Evolutionary conservation across 2,113 vertebrate genomes (phyloP), one percentile per base, ranked within the genome.

Genomic region (Podarcis cretensis): DNA sequence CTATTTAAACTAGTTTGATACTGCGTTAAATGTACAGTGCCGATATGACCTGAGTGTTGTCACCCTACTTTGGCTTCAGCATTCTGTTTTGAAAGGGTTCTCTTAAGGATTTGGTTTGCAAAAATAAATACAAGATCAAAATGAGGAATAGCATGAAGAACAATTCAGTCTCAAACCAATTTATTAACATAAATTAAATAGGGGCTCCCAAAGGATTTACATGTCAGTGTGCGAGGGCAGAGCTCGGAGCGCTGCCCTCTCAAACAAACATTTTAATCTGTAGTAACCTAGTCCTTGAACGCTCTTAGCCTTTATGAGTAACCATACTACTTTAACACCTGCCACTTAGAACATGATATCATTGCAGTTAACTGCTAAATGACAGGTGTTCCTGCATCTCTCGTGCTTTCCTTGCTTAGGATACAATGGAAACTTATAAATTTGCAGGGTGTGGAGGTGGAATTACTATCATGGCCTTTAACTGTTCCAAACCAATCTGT

Each of bases 331-430:
- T 1, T 0, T 95, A 96, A 96, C 92, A 95, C 92, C 94, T 96
- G 94, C 95, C 95, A 92, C 92, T 91, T 85, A 88, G 88, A 89
- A 95, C 96, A 93, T 2, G 84, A 93, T 87, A 89, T 80, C 75
- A 92, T 87, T 96, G 94, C 95, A 96, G 94, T 94, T 94, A 95
- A 91, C 93, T 93, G 32, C 35, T 87, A 86, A 93, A 95, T 93
- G 96, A 96, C 96, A 98, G 95, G 96, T 97, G 96, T 88, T 91
- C 85, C 78, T 81, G 10, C 75, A 86, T 89, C 81, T 91, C 96
- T 95, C 96, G 92, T 93, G 93, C 86, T 96, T 97, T 96, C 96
- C 94, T 92, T 90, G 78, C 93, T 93, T 91, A 85, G 92, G 87
- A 81, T 9, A 71, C 40, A 59, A 71, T 78, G 90, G 85, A 84